Conservation (phyloP, 2,888 invertebrate genomes). For the Chrysolina haemoptera region DNA sequence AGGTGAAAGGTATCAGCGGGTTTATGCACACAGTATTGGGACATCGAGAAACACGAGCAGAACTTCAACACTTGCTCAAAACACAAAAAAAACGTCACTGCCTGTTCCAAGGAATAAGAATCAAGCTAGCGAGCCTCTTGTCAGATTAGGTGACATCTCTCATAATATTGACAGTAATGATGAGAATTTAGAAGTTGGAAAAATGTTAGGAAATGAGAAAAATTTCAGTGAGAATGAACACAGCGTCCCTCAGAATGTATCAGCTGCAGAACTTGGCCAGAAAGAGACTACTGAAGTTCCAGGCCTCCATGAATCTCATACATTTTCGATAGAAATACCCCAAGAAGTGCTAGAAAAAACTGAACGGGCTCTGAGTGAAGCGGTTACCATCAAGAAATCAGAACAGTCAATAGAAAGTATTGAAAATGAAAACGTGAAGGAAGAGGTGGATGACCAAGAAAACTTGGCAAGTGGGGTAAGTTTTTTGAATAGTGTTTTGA, state of each 20-base stretch:
- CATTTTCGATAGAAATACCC: neutral
- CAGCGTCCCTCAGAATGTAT: constrained; percentile 3
- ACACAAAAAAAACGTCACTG: constrained; percentile 37
- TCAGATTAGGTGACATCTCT: constrained; percentile 35
- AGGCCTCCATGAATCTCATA: constrained; percentile 29
- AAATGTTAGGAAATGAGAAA: constrained; percentile 51
- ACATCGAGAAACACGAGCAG: neutral
- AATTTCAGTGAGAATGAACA: constrained; percentile 51
- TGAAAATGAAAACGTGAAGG: constrained; percentile 3
- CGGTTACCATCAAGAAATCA: constrained; percentile 16
- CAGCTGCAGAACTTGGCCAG: neutral
- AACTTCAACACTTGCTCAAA: neutral
- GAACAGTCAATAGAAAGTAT: constrained; percentile 32
- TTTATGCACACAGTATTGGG: constrained; percentile 47
- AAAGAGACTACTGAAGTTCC: constrained; percentile 21
- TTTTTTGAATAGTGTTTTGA: neutral
- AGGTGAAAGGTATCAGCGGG: constrained; percentile 49
- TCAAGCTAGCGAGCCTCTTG: constrained; percentile 34
- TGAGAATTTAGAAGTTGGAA: constrained; percentile 34
- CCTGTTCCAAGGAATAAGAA: constrained; percentile 36
- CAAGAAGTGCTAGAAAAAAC: constrained; percentile 12
- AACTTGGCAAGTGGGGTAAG: constrained; percentile 36
- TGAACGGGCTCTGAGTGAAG: neutral
- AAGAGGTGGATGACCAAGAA: constrained; percentile 17
- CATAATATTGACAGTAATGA: constrained; percentile 30